A percentile compares a stretch with the other conserved stretches of the same genome.
Evolutionary conservation across 2,113 vertebrate genomes (phyloP).

Genomic region (Macroglossus sobrinus): DNA sequence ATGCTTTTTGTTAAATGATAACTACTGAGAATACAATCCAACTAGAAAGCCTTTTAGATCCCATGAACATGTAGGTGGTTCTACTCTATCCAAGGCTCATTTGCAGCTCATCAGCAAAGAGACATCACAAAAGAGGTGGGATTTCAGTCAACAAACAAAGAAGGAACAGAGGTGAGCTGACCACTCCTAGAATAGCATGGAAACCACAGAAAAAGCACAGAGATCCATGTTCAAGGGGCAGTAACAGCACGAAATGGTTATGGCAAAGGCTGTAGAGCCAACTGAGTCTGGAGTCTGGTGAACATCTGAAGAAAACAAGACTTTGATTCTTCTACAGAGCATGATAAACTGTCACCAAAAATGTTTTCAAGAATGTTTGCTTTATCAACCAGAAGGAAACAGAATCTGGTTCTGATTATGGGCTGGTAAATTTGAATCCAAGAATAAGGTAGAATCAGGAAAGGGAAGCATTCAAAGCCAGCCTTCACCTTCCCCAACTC

Average conservation of each 20-base stretch:
- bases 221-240: background rate
- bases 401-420: conserved; percentile 11
- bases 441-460: background rate
- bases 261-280: background rate
- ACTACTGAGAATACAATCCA: background rate
- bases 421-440: background rate
- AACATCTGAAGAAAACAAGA: background rate
- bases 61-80: background rate
- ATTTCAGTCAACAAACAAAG: background rate
- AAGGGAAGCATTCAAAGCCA: background rate
- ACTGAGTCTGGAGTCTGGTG: background rate
- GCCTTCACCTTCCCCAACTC: background rate
- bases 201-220: background rate
- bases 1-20: background rate
- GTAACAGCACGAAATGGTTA: background rate
- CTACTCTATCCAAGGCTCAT: background rate
- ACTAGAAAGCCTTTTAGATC: background rate
- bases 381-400: background rate
- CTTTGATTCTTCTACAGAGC: background rate
- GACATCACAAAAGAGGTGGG: background rate
- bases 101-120: background rate
- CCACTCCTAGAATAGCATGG: background rate
- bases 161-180: background rate
- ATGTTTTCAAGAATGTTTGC: background rate
- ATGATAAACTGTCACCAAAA: background rate